A percentile compares a stretch with the other conserved stretches of the same genome.
Evolutionary conservation across 2,113 vertebrate species (phyloP).

Genomic region (Cariama cristata): DNA sequence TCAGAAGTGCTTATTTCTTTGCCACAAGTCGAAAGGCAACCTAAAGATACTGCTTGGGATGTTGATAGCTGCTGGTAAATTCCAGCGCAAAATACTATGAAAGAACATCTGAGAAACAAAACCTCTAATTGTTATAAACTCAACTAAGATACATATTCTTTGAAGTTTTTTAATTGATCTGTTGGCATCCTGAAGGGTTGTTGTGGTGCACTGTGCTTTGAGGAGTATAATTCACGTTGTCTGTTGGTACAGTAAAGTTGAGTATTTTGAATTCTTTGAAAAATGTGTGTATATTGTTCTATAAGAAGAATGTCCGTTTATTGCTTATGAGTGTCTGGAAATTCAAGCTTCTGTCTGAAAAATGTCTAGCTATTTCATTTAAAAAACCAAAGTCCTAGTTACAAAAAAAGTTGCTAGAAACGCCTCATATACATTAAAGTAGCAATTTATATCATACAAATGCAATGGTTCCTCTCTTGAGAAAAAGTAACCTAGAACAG

Average conservation of each 20-base stretch:
- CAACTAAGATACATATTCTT: background rate
- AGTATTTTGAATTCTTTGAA: background rate
- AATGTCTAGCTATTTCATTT: background rate
- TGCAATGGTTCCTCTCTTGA: background rate
- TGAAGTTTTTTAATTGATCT: fast-evolving
- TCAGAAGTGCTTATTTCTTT: background rate
- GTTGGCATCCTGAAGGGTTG: background rate
- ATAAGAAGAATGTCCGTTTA: background rate
- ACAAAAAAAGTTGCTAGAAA: background rate
- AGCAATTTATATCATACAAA: background rate
- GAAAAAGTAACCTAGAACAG: background rate
- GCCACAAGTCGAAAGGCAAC: background rate
- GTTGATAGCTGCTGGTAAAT: background rate
- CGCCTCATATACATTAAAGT: background rate
- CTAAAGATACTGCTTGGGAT: background rate
- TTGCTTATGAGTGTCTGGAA: background rate
- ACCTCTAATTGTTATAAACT: background rate
- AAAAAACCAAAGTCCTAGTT: background rate
- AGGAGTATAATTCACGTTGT: background rate
- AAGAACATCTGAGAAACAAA: background rate
- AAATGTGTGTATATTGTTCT: background rate
- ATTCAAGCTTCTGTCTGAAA: background rate
- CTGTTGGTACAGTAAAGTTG: background rate
- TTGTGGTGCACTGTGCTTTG: background rate
- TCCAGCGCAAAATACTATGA: background rate